phyloP scores from a whole-genome alignment of 2,888 invertebrate genomes.

The Calliphora vomitoria region DNA sequence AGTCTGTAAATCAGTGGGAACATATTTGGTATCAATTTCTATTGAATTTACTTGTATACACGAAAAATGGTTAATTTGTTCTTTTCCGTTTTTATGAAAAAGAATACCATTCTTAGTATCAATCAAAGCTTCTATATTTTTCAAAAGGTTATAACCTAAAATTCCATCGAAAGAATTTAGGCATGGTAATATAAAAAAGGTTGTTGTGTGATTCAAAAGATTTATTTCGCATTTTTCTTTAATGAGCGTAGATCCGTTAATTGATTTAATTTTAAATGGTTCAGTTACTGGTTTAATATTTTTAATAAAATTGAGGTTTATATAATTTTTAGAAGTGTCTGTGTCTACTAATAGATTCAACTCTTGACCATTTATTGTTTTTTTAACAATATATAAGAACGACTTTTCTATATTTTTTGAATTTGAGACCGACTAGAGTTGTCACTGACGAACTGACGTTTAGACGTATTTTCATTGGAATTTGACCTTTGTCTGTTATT shows the following conservation, averaged over 20 bases:
- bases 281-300: conserved; percentile 15
- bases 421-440: not conserved
- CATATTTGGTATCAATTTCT: not conserved
- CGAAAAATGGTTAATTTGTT: conserved; percentile 34
- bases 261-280: conserved; percentile 54
- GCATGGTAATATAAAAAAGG: conserved; percentile 45
- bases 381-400: conserved; percentile 48
- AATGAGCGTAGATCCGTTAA: conserved; percentile 35
- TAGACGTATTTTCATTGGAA: not conserved
- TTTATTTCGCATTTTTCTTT: conserved; percentile 48
- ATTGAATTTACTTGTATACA: conserved; percentile 29
- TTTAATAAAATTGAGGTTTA: conserved; percentile 37
- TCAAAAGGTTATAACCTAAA: conserved; percentile 63
- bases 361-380: conserved; percentile 44
- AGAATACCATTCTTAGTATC: conserved; percentile 54
- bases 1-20: not conserved
- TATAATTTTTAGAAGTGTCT: conserved; percentile 55
- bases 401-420: conserved; percentile 23
- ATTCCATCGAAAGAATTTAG: conserved; percentile 49
- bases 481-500: conserved; percentile 8
- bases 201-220: conserved; percentile 51
- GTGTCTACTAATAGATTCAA: conserved; percentile 39
- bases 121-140: conserved; percentile 61
- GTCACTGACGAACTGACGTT: not conserved
- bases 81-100: conserved; percentile 48